Base-by-base conservation (phyloP, 2,113 vertebrate species). In the Odobenus rosmarus region DNA sequence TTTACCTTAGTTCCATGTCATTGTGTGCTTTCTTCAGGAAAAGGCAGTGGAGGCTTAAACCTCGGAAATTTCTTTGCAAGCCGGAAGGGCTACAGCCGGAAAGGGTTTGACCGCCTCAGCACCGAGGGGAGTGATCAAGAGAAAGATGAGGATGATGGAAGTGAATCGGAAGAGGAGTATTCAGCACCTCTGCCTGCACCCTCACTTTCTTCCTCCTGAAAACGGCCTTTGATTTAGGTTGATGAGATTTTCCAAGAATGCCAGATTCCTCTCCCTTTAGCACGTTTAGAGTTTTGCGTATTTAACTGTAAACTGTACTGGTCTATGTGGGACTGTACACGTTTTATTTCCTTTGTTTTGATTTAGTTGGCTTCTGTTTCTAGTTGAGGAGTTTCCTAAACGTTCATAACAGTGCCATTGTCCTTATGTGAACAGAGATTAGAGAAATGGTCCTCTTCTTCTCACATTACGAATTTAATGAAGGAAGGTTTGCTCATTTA, bases 41-140 rank as follows among this genome's bases (percentile, higher is more conserved):
- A 99, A 98, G 99, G 99, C 0, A 97, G 99, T 2, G 99, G 99
- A 93, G 99, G 99, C 72, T 98, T 99, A 94, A 99, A 99, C 96
- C 99, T 99, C 57, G 99, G 99, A 19, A 99, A 99, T 97, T 99
- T 99, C 99, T 99, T 99, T 79, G 99, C 99, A 0, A 99, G 99
- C 80, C 99, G 99, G 69, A 99, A 99, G 97, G 99, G 99, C 95
- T 99, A 99, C 98, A 99, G 99, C 87, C 99, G 99, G 1, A 99
- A 99, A 98, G 99, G 99, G 36, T 99, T 99, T 77, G 99, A 99
- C 98, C 99, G 99, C 79, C 99, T 99, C 72, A 99, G 99, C 96
- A 99, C 99, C 0, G 99, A 99, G 97, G 99, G 99, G 79, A 99
- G 99, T 7, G 99, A 99, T 98, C 99, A 99, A 95, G 99, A 99